These are phyloP conservation scores for Lutraria lutraria DNA, from an alignment of 2,888 invertebrate genomes.

Conservation along the genomic window DNA sequence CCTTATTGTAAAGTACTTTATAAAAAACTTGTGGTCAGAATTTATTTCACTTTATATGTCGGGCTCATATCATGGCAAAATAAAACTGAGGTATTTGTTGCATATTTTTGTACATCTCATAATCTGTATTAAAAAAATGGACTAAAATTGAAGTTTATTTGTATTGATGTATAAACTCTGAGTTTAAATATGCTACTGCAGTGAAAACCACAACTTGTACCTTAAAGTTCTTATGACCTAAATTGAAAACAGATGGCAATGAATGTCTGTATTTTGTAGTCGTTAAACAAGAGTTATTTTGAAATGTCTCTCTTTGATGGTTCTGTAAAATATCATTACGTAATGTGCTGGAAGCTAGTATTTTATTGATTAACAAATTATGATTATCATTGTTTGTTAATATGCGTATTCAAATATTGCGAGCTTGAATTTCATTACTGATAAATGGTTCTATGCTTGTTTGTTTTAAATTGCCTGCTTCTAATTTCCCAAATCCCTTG, in stretches of 20 bases:
- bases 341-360: background rate
- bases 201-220: background rate
- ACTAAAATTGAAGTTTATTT: background rate
- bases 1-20: too few species aligned
- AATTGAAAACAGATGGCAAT: constrained; percentile 7
- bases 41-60: too few species aligned
- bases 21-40: too few species aligned
- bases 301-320: background rate
- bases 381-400: background rate
- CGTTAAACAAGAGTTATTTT: background rate
- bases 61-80: too few species aligned
- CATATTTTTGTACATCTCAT: too few species aligned
- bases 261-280: background rate
- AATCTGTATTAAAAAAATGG: constrained; percentile 12
- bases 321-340: background rate
- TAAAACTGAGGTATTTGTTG: too few species aligned
- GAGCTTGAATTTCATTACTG: too few species aligned
- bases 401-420: too few species aligned
- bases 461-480: too few species aligned
- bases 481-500: too few species aligned
- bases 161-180: background rate
- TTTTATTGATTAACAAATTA: background rate
- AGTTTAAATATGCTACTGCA: background rate
- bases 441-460: too few species aligned
- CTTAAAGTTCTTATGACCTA: background rate